These are phyloP conservation scores for Leptinotarsa juncta DNA, from an alignment of 2,888 invertebrate species.

Conservation along the genomic window DNA sequence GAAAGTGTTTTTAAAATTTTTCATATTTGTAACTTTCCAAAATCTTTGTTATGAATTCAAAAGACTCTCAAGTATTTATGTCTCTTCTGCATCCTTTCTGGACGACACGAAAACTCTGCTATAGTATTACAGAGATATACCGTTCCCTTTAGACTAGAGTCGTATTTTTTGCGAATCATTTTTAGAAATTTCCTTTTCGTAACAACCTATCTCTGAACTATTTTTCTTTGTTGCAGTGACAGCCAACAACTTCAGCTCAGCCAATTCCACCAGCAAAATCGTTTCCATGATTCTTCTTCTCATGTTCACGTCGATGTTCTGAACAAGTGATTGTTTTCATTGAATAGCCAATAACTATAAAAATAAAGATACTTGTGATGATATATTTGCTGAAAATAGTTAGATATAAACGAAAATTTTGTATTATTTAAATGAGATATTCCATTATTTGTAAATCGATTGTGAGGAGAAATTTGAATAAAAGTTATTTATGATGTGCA, in stretches of 20 bases:
- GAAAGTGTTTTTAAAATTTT: no score
- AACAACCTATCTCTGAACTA: not conserved
- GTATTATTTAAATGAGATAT: slow-evolving; percentile 30
- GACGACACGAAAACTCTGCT: no score
- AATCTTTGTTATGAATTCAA: no score
- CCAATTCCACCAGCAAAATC: slow-evolving; percentile 13
- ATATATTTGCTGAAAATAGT: slow-evolving; percentile 48
- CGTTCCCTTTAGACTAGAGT: no score
- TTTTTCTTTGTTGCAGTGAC: slow-evolving; percentile 31
- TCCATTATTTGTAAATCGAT: slow-evolving; percentile 28
- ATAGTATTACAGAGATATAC: no score
- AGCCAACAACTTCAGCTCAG: slow-evolving; percentile 23
- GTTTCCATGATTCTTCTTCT: slow-evolving; percentile 13
- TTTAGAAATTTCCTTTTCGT: no score
- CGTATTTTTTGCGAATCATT: no score
- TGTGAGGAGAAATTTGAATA: slow-evolving; percentile 21
- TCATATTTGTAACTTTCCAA: no score
- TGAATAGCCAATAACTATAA: slow-evolving; percentile 23
- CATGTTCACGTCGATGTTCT: slow-evolving; percentile 8
- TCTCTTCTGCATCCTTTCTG: no score
- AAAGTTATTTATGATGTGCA: slow-evolving; percentile 7
- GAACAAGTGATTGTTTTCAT: slow-evolving; percentile 15
- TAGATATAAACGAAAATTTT: slow-evolving; percentile 33
- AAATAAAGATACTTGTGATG: slow-evolving; percentile 48
- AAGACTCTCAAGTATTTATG: no score